Evolutionary conservation across 2,888 invertebrate species (phyloP), one percentile per base, ranked within the genome.

Genomic region (Marronus borbonicus): DNA sequence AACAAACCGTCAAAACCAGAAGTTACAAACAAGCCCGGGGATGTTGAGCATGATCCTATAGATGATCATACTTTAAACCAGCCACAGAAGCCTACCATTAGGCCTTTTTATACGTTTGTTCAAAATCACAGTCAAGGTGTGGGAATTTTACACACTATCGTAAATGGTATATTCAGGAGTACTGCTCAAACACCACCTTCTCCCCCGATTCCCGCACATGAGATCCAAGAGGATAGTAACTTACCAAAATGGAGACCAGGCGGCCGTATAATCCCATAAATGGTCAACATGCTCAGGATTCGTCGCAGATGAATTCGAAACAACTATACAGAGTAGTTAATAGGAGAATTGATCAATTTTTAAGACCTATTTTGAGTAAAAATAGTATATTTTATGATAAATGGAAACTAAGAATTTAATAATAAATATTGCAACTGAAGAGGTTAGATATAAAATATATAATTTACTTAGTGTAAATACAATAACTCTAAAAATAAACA

Each of bases 231-330:
- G 12, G 80, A 81, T 77, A 64, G 66, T 44, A 80, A 79, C 20
- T 77, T 66, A 14, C 76, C 76, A 2, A 81, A 80, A 55, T 79
- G 28, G 31, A 76, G 66, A 50, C 81, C 80, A 20, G 81, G 7
- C 74, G 76, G 7, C 80, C 76, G 0, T 78, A 76, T 28, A 83
- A 80, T 79, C 81, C 81, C 1, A n/a, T 82, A 24, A 70, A 80
- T 44, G 81, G 80, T 7, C 81, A 78, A 55, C 79, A 80, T 75
- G 76, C 77, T 7, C 81, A 82, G 66, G 75, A 81, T 72, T 20
- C 82, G 3, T 76, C 81, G 1, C 80, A 80, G 72, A 82, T 82
- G 55, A 81, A 80, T 76, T 80, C 82, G 1, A 78, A 78, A 12
- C 77, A 78, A 68, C 58, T 82, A 49, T 60, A 80, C 8, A 77